Evolutionary conservation across 2,888 invertebrate genomes (phyloP).

Genomic region (Geophilus truncorum): DNA sequence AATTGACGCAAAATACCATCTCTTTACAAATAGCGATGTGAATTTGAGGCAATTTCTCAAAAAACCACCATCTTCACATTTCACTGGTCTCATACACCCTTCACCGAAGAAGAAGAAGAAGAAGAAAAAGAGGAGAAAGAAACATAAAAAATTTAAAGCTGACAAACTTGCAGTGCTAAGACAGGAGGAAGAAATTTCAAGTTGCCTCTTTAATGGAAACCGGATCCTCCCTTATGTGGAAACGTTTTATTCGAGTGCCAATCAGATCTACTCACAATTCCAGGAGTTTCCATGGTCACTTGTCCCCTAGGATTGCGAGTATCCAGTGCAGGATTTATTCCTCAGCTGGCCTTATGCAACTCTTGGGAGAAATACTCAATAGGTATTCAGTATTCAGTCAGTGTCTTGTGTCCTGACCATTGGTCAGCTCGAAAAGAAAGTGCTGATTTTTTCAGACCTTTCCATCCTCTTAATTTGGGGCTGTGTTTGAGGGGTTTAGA

Average conservation of each 20-base stretch:
- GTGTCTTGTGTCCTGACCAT: slow-evolving; percentile 16
- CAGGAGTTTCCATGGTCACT: not conserved
- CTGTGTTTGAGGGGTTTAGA: not conserved
- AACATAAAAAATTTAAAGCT: slow-evolving; percentile 6
- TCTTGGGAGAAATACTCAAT: slow-evolving; percentile 6
- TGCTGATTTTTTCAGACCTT: not conserved
- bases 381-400: slow-evolving; percentile 12
- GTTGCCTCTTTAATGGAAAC: not conserved
- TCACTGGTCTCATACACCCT: not conserved
- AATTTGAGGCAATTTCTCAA: slow-evolving; percentile 12
- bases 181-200: not conserved
- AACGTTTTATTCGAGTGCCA: slow-evolving; percentile 5
- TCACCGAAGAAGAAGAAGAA: not conserved
- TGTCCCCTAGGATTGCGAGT: not conserved
- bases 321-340: slow-evolving; percentile 15
- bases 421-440: not conserved
- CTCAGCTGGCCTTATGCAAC: slow-evolving; percentile 4
- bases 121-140: not conserved
- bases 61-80: slow-evolving; percentile 11
- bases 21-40: not conserved
- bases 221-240: not conserved
- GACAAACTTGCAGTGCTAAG: not conserved
- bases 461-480: not conserved
- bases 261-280: slow-evolving; percentile 12
- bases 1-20: slow-evolving; percentile 5